Conservation (phyloP, 2,888 invertebrate genomes). For the Drosophila maculinotata region DNA sequence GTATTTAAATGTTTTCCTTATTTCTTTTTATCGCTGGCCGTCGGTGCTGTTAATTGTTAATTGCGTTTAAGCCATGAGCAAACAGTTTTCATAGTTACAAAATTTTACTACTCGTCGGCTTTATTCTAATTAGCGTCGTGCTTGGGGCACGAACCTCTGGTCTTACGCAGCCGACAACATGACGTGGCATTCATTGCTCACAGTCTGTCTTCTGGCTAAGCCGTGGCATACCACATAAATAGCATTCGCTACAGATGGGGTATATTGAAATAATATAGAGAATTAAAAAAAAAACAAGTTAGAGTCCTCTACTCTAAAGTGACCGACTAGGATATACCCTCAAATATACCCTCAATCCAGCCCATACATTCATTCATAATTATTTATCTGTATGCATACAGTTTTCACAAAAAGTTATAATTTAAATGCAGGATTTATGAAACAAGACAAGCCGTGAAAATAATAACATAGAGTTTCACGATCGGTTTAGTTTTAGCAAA, state of each 20-base stretch:
- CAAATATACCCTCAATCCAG: no score
- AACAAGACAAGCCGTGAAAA: no score
- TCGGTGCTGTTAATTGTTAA: slow-evolving; percentile 45
- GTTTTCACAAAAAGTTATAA: no score
- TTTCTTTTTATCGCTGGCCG: slow-evolving; percentile 9
- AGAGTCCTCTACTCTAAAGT: no score
- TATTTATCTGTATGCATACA: no score
- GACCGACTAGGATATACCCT: no score
- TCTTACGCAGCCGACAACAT: slow-evolving; percentile 63
- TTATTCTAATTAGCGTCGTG: slow-evolving; percentile 82
- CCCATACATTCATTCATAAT: no score
- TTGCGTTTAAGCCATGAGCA: slow-evolving; percentile 71
- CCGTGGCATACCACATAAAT: slow-evolving; percentile 4
- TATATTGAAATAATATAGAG: background rate
- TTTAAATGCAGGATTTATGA: no score
- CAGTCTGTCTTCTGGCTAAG: slow-evolving; percentile 32
- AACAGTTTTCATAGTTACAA: slow-evolving; percentile 54
- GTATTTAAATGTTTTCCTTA: slow-evolving; percentile 64
- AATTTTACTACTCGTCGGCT: slow-evolving; percentile 39
- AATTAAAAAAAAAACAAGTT: background rate
- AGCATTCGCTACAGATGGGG: background rate
- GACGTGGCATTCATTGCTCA: slow-evolving; percentile 51
- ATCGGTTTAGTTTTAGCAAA: no score
- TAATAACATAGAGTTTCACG: no score
- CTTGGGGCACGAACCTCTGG: slow-evolving; percentile 34